Evolutionary conservation across 2,113 vertebrate species (phyloP), one percentile per base, ranked within the genome.

Genomic region (Zosterops lateralis): DNA sequence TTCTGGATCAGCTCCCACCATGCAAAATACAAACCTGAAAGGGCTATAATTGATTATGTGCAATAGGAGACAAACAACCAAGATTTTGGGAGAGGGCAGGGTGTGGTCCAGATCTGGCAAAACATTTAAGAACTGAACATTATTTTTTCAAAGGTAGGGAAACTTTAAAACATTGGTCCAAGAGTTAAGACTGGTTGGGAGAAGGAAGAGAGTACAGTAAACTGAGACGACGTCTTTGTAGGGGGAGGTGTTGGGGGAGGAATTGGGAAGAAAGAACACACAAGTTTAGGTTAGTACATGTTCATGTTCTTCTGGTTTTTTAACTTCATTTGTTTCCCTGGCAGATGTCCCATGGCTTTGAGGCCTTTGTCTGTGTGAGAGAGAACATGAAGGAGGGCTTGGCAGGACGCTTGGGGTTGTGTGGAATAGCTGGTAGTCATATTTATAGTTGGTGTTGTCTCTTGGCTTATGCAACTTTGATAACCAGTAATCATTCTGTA

Each of bases 341-440:
- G 96, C 96, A 95, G 92, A 92, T 96, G 92, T 95, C 96, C 97
- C 97, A 93, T 96, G 84, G 95, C 96, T 96, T 90, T 96, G 93
- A 97, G 97, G 96, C 95, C 96, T 97, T 96, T 96, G 97, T 96
- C 94, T 97, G 95, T 96, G 97, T 92, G 96, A 96, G 96, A 96
- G 96, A 93, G 94, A 96, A 96, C 90, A 94, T 17, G 95, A 94
- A 96, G 95, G 90, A 97, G 90, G 93, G 94, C 89, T 96, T 96
- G 85, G 93, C 95, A 95, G 96, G 94, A 84, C 18, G 53, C 92
- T 94, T 62, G 48, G 93, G 85, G 71, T 89, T 94, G 89, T 81
- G 91, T 84, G 75, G 92, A 94, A 40, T 93, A 84, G 95, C 93
- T 96, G 91, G 91, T 92, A 91, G 95, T 96, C 83, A 40, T 92